Evolutionary conservation across 2,888 invertebrate species (phyloP), one percentile per base, ranked within the genome.

Genomic region (Norana najaformis): DNA sequence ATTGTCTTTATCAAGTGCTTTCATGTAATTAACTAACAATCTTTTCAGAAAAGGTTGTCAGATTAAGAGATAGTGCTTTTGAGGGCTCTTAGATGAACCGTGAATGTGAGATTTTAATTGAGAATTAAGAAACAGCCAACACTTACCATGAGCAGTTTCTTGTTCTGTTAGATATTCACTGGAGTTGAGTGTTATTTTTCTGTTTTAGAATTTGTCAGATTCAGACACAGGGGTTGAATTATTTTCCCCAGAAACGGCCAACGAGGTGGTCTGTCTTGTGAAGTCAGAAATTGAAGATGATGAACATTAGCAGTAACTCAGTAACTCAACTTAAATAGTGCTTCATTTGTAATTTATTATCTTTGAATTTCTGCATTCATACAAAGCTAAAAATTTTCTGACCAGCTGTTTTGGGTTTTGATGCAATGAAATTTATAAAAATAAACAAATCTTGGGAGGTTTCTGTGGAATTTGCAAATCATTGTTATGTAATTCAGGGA

Each of bases 221-320:
- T 37, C 85, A 37, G 85, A 85, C 85, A 37, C 85, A 36, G 85
- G 85, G 36, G 37, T 85, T 35, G 85, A 85, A 85, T 37, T 85
- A 37, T 37, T 85, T 85, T 85, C 85, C 37, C 85, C 35, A 37
- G 85, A 85, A 36, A 23, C 36, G 23, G 85, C 6, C 13, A 37
- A 85, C 35, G 85, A 85, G 85, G 85, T 85, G 16, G 85, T 85
- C 85, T 85, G 85, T 37, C 36, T 85, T 85, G 85, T 85, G 35
- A 85, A 85, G 85, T 85, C 85, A 23, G 85, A 85, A 85, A 85
- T 85, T 85, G 36, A 85, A 85, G 85, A 85, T 35, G 85, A 85
- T 23, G 85, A 85, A 85, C 36, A 85, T 20, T 35, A 85, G 37
- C 36, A 85, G 37, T 6, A 85, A 14, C 85, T 36, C n/a, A 1